phyloP scores from a whole-genome alignment of 2,888 invertebrate genomes.

The Lobophora halterata region DNA sequence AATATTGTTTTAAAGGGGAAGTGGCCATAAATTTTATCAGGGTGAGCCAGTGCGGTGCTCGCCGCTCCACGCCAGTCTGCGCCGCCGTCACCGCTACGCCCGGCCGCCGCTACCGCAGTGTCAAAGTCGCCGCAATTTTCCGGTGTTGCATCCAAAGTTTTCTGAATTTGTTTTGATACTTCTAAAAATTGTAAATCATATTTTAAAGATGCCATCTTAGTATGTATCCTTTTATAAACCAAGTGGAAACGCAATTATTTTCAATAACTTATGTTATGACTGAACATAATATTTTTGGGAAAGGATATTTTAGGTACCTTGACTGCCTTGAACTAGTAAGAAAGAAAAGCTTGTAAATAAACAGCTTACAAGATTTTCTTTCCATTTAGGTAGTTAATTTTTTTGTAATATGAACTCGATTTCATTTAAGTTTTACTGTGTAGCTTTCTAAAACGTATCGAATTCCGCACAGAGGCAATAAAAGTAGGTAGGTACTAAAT shows the following conservation, averaged over 20 bases:
- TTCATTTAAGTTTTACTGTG: background rate
- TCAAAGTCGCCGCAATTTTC: constrained; percentile 73
- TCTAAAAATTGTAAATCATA: constrained; percentile 41
- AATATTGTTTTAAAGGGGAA: constrained; percentile 82
- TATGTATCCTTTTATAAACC: too few relatives aligned
- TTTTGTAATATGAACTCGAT: too few relatives aligned
- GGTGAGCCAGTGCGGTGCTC: constrained; percentile 62
- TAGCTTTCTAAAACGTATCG: constrained; percentile 16
- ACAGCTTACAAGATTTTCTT: too few relatives aligned
- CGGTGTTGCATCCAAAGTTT: constrained; percentile 66
- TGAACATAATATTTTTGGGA: too few relatives aligned
- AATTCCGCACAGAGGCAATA: constrained; percentile 20
- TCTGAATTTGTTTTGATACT: constrained; percentile 61
- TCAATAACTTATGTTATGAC: too few relatives aligned
- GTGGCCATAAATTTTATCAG: constrained; percentile 82
- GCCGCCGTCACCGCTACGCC: constrained; percentile 36
- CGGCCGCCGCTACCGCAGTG: constrained; percentile 40
- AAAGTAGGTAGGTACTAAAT: constrained; percentile 28
- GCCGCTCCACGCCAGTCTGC: constrained; percentile 37
- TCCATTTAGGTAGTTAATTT: too few relatives aligned
- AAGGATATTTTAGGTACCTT: too few relatives aligned
- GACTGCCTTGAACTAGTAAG: too few relatives aligned
- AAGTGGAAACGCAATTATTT: too few relatives aligned
- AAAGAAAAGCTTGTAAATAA: too few relatives aligned
- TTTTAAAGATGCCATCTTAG: too few relatives aligned